Evolutionary conservation across 2,888 invertebrate species (phyloP).

Genomic region (Mylabris sibirica): DNA sequence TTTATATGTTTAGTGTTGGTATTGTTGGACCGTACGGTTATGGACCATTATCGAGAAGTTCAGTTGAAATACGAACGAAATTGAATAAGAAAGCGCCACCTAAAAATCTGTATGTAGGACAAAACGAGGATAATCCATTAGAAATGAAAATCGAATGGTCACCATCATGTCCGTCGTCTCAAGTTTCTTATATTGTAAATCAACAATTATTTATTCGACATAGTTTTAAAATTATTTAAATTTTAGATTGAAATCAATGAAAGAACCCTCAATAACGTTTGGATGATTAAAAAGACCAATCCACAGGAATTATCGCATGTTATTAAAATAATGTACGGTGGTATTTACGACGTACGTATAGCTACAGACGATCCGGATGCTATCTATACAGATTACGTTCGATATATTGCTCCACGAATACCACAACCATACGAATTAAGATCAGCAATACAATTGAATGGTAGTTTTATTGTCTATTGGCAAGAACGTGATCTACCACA

Average conservation of each 20-base stretch:
- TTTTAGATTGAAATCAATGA: slow-evolving; percentile 64
- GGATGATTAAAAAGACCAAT: slow-evolving; percentile 43
- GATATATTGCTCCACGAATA: slow-evolving; percentile 66
- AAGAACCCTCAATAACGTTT: slow-evolving; percentile 59
- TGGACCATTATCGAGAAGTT: slow-evolving; percentile 69
- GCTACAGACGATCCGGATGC: slow-evolving; percentile 62
- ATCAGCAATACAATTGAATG: slow-evolving; percentile 68
- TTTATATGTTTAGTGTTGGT: slow-evolving; percentile 76
- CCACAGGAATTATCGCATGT: slow-evolving; percentile 51
- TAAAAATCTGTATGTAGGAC: slow-evolving; percentile 67
- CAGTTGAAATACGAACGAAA: slow-evolving; percentile 49
- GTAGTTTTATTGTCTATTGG: slow-evolving; percentile 74
- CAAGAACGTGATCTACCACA: slow-evolving; percentile 61
- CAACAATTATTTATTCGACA: background rate
- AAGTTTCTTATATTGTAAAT: slow-evolving; percentile 58
- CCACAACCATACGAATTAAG: slow-evolving; percentile 71
- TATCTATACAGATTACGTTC: slow-evolving; percentile 61
- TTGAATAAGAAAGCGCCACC: slow-evolving; percentile 73
- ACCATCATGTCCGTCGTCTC: slow-evolving; percentile 69
- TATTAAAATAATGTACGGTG: slow-evolving; percentile 64
- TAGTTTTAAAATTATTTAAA: slow-evolving; percentile 24
- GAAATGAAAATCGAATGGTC: slow-evolving; percentile 74
- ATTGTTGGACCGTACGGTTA: slow-evolving; percentile 69
- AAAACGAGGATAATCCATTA: slow-evolving; percentile 54
- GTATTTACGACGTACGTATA: slow-evolving; percentile 64